Evolutionary conservation across 2,113 vertebrate species (phyloP), one percentile per base, ranked within the genome.

Genomic region (Syrmaticus mikado): DNA sequence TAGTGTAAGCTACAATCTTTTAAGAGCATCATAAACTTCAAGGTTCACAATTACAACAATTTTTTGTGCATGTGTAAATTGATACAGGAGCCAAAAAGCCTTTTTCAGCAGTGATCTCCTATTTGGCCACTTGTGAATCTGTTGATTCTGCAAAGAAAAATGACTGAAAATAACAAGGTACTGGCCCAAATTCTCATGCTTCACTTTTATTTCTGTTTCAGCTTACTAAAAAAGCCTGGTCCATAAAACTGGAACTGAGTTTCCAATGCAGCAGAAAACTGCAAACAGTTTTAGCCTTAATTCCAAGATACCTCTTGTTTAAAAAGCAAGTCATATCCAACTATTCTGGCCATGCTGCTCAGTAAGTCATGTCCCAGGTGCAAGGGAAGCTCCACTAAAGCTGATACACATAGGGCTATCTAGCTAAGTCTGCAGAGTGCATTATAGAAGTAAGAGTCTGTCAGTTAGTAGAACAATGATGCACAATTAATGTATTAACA

Each of bases 401-500:
- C 52, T 40, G 66, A 12, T 11, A 46, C 11, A 79, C 27, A 27
- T 1, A 48, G 52, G 0, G 1, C 46, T 82, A 38, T 45, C 77
- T n/a, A 27, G 22, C 16, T 30, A 43, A 84, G 66, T 15, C 30
- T 72, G 40, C 43, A 75, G 70, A 52, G 68, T 38, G 60, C 43
- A 28, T 8, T 38, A 27, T 4, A 34, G 21, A 50, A 85, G 38
- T 2, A 50, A 38, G 48, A 12, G 8, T 57, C 74, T 73, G n/a
- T 32, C 55, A 64, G 45, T 57, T 28, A 71, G 80, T 5, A 94
- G 32, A 87, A 74, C 68, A 83, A 55, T 10, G 27, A 67, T 28
- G 45, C 34, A 71, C 38, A 74, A 82, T 92, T 91, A 92, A 91
- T 30, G 3, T 38, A 80, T 55, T 89, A 85, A 89, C 57, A 83